Base-by-base conservation (phyloP, 2,888 invertebrate species). In the Elgonia sp. region DNA sequence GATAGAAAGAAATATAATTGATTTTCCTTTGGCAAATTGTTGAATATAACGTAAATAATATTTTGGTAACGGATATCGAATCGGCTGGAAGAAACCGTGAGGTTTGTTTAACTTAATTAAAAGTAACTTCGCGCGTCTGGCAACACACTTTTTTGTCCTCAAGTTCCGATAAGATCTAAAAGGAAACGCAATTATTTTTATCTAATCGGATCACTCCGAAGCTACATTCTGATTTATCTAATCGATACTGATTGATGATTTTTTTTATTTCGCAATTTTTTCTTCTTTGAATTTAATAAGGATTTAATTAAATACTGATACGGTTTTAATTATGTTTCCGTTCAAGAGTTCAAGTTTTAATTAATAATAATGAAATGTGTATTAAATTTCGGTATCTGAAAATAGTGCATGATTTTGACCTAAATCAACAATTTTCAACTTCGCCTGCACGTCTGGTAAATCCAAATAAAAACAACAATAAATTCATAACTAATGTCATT, bases 141-240 rank as follows among this genome's bases (percentile, higher is more conserved):
- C 29, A 5, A 5, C 29, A 29, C 29, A 29, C 37, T 63, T 75
- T 73, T 75, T 75, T 20, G 63, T 50, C 50, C 42, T 73, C 60
- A 18, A 60, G 42, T 42, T 14, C 18, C 10, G 75, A 75, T 75
- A 50, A 75, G 10, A 63, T 50, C 75, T 62, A 4, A 50, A 73
- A 63, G 50, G 62, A 75, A 75, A 50, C 50, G 50, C 75, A 75
- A 75, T 75, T 75, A 75, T 50, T 75, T 63, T 75, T 75, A 75
- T 75, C 75, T 75, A 75, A 75, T 75, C 75, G 75, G 75, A 75
- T 75, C 62, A 46, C 7, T 12, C 16, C 50, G 9, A n/a, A 62
- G 62, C 39, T 75, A 50, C 50, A 75, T 75, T 75, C 62, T 62
- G 62, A 75, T 75, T 75, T 75, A 75, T 75, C 63, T 75, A 75